A percentile compares a stretch with the other conserved stretches of the same genome.
Conservation (phyloP, 2,888 invertebrate species). For the Eristalis intricaria region DNA sequence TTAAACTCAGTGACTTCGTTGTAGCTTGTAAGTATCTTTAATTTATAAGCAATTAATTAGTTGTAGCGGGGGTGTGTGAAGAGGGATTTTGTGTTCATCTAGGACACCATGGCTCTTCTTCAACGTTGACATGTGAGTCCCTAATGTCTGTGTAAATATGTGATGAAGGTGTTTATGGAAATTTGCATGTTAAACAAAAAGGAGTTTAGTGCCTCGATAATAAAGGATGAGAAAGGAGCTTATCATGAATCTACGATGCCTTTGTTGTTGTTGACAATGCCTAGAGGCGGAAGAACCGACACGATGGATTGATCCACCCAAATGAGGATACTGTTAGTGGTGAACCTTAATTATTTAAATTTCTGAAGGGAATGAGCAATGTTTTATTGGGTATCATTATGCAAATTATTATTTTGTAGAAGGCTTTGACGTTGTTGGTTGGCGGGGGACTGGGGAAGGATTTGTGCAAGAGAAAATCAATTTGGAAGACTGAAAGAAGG, state of each 20-base stretch:
- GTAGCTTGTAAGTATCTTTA: slow-evolving; percentile 62
- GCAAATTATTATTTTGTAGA: slow-evolving; percentile 29
- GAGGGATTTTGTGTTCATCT: background rate
- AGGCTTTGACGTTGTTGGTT: background rate
- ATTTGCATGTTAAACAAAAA: slow-evolving; percentile 50
- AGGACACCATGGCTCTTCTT: background rate
- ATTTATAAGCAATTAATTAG: slow-evolving; percentile 66
- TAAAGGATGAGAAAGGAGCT: background rate
- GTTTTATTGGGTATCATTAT: slow-evolving; percentile 5
- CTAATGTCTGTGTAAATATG: slow-evolving; percentile 8
- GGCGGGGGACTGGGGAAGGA: background rate
- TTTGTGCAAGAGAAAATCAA: background rate
- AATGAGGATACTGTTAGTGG: slow-evolving; percentile 32
- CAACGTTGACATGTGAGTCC: background rate
- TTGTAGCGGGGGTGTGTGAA: background rate
- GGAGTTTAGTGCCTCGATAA: slow-evolving; percentile 3
- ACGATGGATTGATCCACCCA: slow-evolving; percentile 5
- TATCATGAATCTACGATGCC: background rate
- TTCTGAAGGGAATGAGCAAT: background rate
- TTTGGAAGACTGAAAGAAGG: background rate
- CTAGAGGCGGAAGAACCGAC: no score
- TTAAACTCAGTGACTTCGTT: slow-evolving; percentile 16
- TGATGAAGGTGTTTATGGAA: slow-evolving; percentile 34
- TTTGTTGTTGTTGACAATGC: background rate
- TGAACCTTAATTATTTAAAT: slow-evolving; percentile 58